Percentiles rank a stretch among this genome's conserved stretches.
phyloP scores from a whole-genome alignment of 2,113 vertebrate species.

The Spea multiplicata region DNA sequence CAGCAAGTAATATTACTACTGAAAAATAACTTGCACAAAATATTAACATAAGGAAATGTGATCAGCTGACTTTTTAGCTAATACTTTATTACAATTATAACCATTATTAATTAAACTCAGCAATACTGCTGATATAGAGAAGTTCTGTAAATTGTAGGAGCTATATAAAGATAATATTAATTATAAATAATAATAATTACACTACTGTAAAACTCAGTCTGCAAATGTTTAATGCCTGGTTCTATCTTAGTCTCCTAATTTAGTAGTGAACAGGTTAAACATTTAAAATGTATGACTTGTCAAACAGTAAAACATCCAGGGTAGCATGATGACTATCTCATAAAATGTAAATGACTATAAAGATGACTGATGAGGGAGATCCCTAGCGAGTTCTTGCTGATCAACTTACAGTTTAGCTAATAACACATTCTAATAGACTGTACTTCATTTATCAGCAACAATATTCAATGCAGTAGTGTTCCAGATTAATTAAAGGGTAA shows the following conservation, averaged over 20 bases:
- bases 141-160: too few relatives aligned
- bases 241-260: background rate
- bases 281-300: conserved; percentile 2
- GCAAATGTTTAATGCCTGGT: conserved; percentile 7
- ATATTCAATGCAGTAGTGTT: conserved; percentile 12
- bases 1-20: too few relatives aligned
- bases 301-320: conserved; percentile 12
- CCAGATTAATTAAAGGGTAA: conserved; percentile 10
- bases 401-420: conserved; percentile 13
- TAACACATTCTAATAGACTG: conserved; percentile 28
- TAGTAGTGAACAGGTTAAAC: conserved; percentile 12
- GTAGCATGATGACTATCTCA: conserved; percentile 5
- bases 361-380: conserved; percentile 7
- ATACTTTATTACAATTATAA: too few relatives aligned
- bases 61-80: too few relatives aligned
- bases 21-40: too few relatives aligned
- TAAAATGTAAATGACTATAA: conserved; percentile 1
- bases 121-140: too few relatives aligned
- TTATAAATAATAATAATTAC: too few relatives aligned
- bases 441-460: conserved; percentile 26
- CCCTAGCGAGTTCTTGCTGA: background rate
- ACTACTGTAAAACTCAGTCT: background rate
- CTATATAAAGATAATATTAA: too few relatives aligned
- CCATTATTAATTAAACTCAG: too few relatives aligned
- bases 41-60: too few relatives aligned